A percentile compares a stretch with the other conserved stretches of the same genome.
These are phyloP conservation scores for Argyra leucocephala DNA, from an alignment of 2,888 invertebrate genomes.

Conservation along the genomic window DNA sequence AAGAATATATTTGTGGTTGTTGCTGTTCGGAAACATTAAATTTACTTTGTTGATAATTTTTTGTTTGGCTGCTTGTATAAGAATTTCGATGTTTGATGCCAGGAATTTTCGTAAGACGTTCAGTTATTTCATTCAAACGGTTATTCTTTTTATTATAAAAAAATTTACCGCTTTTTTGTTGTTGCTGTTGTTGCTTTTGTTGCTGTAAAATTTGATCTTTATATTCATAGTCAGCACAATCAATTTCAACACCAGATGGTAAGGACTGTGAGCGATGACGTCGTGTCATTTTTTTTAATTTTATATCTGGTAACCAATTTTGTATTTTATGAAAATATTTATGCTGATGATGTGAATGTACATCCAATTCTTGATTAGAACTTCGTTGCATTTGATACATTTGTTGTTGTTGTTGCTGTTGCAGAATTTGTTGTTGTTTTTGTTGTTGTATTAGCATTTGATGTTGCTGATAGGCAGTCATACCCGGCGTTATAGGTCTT, in stretches of 20 bases:
- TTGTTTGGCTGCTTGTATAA: slow-evolving; percentile 23
- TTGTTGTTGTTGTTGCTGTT: slow-evolving; percentile 19
- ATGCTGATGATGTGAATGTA: slow-evolving; percentile 33
- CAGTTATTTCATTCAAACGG: slow-evolving; percentile 26
- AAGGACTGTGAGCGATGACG: slow-evolving; percentile 73
- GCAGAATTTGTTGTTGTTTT: slow-evolving; percentile 31
- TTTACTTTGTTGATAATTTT: slow-evolving; percentile 4
- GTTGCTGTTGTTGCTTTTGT: slow-evolving; percentile 31
- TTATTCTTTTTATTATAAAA: slow-evolving; percentile 7
- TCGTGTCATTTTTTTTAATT: slow-evolving; percentile 53
- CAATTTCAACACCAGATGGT: slow-evolving; percentile 58
- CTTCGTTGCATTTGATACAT: slow-evolving; percentile 19
- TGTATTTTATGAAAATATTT: slow-evolving; percentile 48
- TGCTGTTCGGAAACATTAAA: not conserved
- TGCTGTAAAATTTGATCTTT: not conserved
- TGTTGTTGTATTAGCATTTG: slow-evolving; percentile 12
- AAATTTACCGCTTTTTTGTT: slow-evolving; percentile 29
- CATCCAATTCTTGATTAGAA: slow-evolving; percentile 31
- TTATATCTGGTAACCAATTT: slow-evolving; percentile 70
- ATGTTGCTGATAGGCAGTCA: slow-evolving; percentile 12
- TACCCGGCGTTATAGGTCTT: slow-evolving; percentile 29
- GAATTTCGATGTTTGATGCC: slow-evolving; percentile 28
- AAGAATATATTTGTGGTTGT: not conserved
- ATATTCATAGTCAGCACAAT: slow-evolving; percentile 34
- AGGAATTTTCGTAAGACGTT: slow-evolving; percentile 33